Evolutionary conservation across 2,113 vertebrate species (phyloP).

Genomic region (Plotosus lineatus): DNA sequence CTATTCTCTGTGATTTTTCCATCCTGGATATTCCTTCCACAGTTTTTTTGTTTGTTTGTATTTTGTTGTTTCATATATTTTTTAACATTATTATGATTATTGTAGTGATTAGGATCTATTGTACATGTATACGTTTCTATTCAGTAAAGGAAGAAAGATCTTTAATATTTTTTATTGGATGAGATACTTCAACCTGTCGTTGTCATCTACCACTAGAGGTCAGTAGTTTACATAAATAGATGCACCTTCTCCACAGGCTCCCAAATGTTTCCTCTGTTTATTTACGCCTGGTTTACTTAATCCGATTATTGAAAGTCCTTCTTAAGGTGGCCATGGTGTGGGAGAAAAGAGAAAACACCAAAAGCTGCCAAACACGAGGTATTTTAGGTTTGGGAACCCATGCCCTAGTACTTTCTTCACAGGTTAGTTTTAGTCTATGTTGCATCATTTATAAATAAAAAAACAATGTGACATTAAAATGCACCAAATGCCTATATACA

Average conservation of each 20-base stretch:
- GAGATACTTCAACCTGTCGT: background rate
- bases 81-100: too few relatives aligned
- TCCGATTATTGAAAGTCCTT: background rate
- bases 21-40: background rate
- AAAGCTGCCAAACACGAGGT: background rate
- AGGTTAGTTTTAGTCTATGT: background rate
- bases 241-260: background rate
- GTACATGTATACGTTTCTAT: background rate
- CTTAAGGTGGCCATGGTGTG: background rate
- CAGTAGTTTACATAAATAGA: background rate
- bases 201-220: background rate
- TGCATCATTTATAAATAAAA: background rate
- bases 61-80: background rate
- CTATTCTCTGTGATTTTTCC: background rate
- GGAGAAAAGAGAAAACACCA: background rate
- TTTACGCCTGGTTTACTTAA: background rate
- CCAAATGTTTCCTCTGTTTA: background rate
- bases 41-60: background rate
- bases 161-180: background rate
- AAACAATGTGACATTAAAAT: background rate
- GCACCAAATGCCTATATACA: background rate
- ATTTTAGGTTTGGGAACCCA: background rate
- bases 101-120: too few relatives aligned
- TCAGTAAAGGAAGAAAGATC: background rate
- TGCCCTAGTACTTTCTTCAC: background rate